Evolutionary conservation across 2,888 invertebrate species (phyloP), one percentile per base, ranked within the genome.

Genomic region (Syrista parreyssii): DNA sequence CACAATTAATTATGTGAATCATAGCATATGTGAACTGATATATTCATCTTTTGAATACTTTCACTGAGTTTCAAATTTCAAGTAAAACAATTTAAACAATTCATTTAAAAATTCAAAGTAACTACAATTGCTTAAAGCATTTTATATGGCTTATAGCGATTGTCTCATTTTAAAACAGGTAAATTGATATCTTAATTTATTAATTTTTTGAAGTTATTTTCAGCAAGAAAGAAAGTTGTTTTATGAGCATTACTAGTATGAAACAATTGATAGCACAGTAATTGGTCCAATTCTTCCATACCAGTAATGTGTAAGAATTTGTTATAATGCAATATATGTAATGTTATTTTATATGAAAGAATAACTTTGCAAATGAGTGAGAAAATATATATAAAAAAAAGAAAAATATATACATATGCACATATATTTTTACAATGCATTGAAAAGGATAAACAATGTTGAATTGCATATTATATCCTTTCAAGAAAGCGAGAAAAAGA

Each of bases 231-330:
- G 74, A 74, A 35, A 15, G 34, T 35, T 23, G 23, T 35, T 74
- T 23, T 34, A 34, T 15, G 23, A 74, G n/a, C 12, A 74, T 40
- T 30, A 35, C 15, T 76, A 15, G 73, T 78, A 75, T 78, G 75
- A 72, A 76, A 75, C 68, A 55, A 78, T 78, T 78, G 78, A 68
- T 68, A 68, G 69, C 68, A 77, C 68, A 76, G 55, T 68, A 12
- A 68, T 36, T 75, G 75, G 78, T 71, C 73, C 78, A 73, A 78
- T 78, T 76, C n/a, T 75, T 78, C 75, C 75, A 78, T 75, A 78
- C 68, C 12, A 36, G n/a, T 35, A 15, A 55, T 55, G 9, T 23
- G 6, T 55, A 55, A 23, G 23, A 23, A 55, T 23, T 55, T 4
- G 0, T 23, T 23, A 55, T 23, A 55, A 23, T 55, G 23, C 15